phyloP scores from a whole-genome alignment of 2,797 vertebrate genomes.

The Podarcis siculus region DNA sequence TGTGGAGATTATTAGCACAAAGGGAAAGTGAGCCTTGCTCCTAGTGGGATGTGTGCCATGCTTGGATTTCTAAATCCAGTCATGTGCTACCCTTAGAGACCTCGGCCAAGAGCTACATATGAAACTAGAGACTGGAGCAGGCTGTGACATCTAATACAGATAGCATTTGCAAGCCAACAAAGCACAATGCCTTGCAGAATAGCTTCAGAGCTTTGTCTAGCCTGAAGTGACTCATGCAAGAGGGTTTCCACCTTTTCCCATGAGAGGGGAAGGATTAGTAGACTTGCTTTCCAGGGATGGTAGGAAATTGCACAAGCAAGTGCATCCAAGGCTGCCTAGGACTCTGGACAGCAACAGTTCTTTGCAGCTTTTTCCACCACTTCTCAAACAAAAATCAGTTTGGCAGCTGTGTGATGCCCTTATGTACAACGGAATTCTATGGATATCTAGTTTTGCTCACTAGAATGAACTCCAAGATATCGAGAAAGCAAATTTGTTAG shows the following conservation, averaged over 20 bases:
- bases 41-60: conserved; percentile 18
- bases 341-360: conserved; percentile 2
- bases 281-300: conserved; percentile 58
- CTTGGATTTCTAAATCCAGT: conserved; percentile 37
- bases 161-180: background rate
- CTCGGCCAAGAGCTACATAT: background rate
- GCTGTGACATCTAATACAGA: conserved; percentile 1
- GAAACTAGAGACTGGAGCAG: conserved; percentile 40
- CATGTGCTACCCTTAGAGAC: conserved; percentile 12
- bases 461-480: background rate
- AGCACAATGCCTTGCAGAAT: conserved; percentile 16
- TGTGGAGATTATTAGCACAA: conserved; percentile 36
- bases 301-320: conserved; percentile 10
- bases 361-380: background rate
- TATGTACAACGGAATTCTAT: background rate
- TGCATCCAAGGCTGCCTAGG: conserved; percentile 41
- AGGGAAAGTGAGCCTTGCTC: conserved; percentile 8
- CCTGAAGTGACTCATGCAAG: background rate
- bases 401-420: conserved; percentile 11
- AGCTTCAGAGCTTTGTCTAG: conserved; percentile 39
- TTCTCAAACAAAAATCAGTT: conserved; percentile 17
- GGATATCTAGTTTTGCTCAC: background rate
- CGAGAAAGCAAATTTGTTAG: background rate
- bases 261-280: background rate
- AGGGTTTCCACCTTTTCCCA: conserved; percentile 9